phyloP scores from a whole-genome alignment of 1,140 invertebrate genomes.

The Drosophila jambulina region DNA sequence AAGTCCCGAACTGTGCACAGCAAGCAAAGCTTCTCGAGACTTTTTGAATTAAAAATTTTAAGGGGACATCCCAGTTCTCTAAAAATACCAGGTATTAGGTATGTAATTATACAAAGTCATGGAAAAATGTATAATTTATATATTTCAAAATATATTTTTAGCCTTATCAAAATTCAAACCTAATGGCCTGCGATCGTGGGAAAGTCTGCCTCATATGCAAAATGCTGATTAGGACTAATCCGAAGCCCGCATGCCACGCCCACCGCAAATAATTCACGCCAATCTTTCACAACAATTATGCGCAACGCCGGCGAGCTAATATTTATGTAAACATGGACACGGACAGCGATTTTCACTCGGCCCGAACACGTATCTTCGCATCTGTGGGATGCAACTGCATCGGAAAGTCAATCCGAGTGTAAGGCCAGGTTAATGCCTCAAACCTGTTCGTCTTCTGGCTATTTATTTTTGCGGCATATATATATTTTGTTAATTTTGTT shows the following conservation, averaged over 20 bases:
- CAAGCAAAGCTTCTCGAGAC: background rate
- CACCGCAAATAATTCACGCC: constrained; percentile 53
- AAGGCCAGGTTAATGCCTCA: constrained; percentile 49
- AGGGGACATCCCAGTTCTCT: background rate
- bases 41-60: background rate
- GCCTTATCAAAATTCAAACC: constrained; percentile 19
- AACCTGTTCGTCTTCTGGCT: constrained; percentile 56
- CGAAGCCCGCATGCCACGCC: constrained; percentile 46
- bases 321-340: constrained; percentile 52
- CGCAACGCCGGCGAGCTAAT: constrained; percentile 55
- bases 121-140: background rate
- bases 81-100: no score
- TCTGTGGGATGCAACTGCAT: constrained; percentile 45
- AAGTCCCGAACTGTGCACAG: background rate
- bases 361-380: constrained; percentile 24
- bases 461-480: constrained; percentile 52
- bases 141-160: background rate
- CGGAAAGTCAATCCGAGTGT: constrained; percentile 41
- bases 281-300: constrained; percentile 69
- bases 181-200: constrained; percentile 22
- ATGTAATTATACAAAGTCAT: background rate
- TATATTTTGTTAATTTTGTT: constrained; percentile 49
- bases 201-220: constrained; percentile 20
- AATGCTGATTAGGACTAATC: constrained; percentile 60
- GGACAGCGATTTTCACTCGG: constrained; percentile 43